These are phyloP conservation scores for Zapus hudsonius DNA, from an alignment of 2,113 vertebrate species.

Conservation along the genomic window DNA sequence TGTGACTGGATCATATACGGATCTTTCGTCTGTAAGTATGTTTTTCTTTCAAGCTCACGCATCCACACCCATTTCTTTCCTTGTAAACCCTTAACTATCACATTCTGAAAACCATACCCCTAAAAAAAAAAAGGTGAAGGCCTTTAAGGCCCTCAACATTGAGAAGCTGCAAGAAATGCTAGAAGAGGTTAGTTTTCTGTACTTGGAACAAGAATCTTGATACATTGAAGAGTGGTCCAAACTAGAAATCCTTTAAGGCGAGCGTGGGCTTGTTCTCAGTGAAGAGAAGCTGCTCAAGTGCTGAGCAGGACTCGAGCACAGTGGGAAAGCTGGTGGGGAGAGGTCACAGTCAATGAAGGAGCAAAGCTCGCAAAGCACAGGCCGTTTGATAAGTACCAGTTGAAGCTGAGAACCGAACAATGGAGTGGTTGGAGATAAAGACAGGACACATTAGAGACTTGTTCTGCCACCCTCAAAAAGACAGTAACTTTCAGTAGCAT, in stretches of 20 bases:
- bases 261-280: background rate
- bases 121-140: background rate
- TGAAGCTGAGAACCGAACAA: background rate
- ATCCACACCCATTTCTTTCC: background rate
- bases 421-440: background rate
- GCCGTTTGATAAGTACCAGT: background rate
- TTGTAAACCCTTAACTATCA: background rate
- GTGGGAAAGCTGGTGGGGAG: background rate
- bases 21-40: constrained; percentile 91
- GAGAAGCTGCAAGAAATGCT: background rate
- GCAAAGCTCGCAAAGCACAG: background rate
- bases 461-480: background rate
- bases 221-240: constrained; percentile 23
- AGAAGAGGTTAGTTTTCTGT: background rate
- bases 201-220: background rate
- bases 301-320: background rate
- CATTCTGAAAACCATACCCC: background rate
- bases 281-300: background rate
- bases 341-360: background rate
- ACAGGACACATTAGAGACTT: constrained; percentile 32
- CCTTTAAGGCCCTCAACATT: background rate
- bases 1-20: constrained; percentile 90
- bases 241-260: background rate
- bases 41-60: background rate
- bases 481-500: background rate